Percentiles rank a stretch among this genome's conserved stretches.
These are phyloP conservation scores for Lasiurus cinereus DNA, from an alignment of 2,113 vertebrate species.

Conservation along the genomic window DNA sequence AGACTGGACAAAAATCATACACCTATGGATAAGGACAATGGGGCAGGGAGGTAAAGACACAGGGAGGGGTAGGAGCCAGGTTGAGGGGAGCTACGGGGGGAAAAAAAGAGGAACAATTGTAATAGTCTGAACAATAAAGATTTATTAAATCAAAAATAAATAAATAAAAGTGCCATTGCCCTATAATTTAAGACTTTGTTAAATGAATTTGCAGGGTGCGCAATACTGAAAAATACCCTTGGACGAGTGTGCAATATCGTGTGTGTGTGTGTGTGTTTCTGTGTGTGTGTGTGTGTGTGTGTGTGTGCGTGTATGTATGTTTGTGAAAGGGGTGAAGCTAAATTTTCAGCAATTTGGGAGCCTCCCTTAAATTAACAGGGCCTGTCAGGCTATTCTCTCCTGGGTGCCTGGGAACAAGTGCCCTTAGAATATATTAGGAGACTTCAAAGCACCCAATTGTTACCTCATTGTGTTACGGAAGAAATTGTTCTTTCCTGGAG, in stretches of 20 bases:
- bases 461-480: background rate
- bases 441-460: background rate
- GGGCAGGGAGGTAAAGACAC: no score
- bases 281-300: accelerated
- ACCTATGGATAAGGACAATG: no score
- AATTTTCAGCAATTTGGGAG: background rate
- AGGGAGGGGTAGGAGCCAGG: no score
- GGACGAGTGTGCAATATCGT: background rate
- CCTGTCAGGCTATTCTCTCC: background rate
- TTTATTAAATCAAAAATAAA: no score
- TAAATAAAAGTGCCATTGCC: background rate
- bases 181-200: background rate
- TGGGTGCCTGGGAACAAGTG: background rate
- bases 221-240: background rate
- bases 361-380: background rate
- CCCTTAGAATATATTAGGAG: background rate
- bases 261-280: background rate
- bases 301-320: background rate
- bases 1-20: no score
- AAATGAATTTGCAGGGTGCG: background rate
- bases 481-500: background rate
- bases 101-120: no score
- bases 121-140: no score
- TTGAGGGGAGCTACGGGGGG: no score
- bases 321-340: background rate